A percentile compares a stretch with the other conserved stretches of the same genome.
phyloP scores from a whole-genome alignment of 2,888 invertebrate genomes.

The Amiota mariae region DNA sequence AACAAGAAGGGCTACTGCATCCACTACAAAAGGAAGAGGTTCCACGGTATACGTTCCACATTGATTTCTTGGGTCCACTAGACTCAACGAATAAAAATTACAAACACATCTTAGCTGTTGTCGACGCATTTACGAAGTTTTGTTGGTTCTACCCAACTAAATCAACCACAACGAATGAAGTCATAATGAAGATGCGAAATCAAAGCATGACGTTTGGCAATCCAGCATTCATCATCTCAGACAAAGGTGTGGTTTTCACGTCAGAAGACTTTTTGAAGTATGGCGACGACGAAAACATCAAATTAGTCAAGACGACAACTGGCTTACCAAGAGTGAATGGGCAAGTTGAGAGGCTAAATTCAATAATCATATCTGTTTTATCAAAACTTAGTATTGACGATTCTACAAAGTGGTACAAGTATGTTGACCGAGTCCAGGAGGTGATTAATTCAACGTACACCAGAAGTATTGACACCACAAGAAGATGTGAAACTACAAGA shows the following conservation, averaged over 20 bases:
- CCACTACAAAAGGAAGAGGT: no score
- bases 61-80: constrained; percentile 68
- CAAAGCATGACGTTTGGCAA: constrained; percentile 67
- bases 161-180: constrained; percentile 57
- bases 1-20: no score
- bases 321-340: no score
- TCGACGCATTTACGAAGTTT: constrained; percentile 69
- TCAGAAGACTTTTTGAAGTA: constrained; percentile 54
- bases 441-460: no score
- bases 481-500: constrained; percentile 29
- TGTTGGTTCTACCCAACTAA: constrained; percentile 58
- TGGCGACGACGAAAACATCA: constrained; percentile 59
- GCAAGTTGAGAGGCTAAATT: no score
- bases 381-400: no score
- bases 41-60: no score
- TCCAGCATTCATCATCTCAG: constrained; percentile 65
- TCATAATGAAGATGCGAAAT: constrained; percentile 56
- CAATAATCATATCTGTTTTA: constrained; percentile 45
- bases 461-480: no score
- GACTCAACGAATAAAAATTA: constrained; percentile 53
- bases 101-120: constrained; percentile 57
- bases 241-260: constrained; percentile 61
- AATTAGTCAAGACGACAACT: constrained; percentile 51
- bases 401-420: no score
- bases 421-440: no score